phyloP scores from a whole-genome alignment of 2,888 invertebrate species.

The Drymonia ruficornis region DNA sequence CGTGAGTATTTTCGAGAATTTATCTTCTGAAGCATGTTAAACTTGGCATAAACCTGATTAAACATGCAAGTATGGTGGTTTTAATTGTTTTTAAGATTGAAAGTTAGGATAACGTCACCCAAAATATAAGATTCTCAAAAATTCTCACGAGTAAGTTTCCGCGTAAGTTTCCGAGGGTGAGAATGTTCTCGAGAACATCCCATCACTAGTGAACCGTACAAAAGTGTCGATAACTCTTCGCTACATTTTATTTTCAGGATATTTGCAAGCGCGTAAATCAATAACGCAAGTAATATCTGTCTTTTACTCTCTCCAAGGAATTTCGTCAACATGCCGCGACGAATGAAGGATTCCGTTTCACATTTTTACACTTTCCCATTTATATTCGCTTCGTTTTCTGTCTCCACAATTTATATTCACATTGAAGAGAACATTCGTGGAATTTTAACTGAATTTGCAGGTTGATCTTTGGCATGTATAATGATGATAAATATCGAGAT shows the following conservation, averaged over 20 bases:
- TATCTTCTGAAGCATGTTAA: too few relatives aligned
- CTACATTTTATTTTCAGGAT: neutral
- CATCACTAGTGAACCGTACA: neutral
- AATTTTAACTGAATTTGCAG: neutral
- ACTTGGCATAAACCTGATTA: too few relatives aligned
- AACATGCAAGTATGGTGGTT: too few relatives aligned
- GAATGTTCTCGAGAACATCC: too few relatives aligned
- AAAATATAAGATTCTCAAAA: too few relatives aligned
- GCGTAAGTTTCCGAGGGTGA: too few relatives aligned
- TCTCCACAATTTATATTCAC: slow-evolving; percentile 1
- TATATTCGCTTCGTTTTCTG: neutral
- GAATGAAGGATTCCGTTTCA: slow-evolving; percentile 5
- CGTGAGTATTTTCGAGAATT: too few relatives aligned
- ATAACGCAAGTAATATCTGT: slow-evolving; percentile 4
- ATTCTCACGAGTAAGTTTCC: too few relatives aligned
- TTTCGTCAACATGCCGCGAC: slow-evolving; percentile 3
- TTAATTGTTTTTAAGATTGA: too few relatives aligned
- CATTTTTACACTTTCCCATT: neutral
- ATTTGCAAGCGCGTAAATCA: neutral
- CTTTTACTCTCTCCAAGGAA: neutral
- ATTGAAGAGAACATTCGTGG: neutral
- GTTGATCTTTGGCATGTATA: too few relatives aligned
- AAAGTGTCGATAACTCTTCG: neutral
- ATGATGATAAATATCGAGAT: too few relatives aligned
- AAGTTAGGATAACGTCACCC: too few relatives aligned